phyloP scores from a whole-genome alignment of 2,888 invertebrate genomes.

The Branchinecta sandiegonensis region DNA sequence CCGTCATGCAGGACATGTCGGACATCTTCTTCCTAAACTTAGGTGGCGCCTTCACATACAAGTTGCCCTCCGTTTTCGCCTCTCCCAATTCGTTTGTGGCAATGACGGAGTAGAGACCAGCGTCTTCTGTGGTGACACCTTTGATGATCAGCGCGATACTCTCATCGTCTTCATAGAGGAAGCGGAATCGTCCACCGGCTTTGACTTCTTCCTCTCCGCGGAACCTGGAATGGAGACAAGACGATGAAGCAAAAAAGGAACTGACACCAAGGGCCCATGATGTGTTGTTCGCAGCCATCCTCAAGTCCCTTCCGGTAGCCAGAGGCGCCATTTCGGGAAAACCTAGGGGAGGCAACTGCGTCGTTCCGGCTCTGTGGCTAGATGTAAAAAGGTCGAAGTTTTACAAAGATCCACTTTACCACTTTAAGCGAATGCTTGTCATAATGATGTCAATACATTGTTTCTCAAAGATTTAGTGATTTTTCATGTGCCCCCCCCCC shows the following conservation, averaged over 20 bases:
- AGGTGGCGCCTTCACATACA: slow-evolving; percentile 68
- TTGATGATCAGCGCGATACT: slow-evolving; percentile 76
- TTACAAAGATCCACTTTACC: no score
- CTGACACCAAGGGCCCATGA: no score
- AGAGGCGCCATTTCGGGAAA: not conserved
- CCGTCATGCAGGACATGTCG: slow-evolving; percentile 54
- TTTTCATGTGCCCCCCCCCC: no score
- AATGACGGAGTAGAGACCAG: slow-evolving; percentile 60
- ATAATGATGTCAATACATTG: no score
- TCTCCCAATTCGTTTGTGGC: slow-evolving; percentile 72
- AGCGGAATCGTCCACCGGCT: slow-evolving; percentile 57
- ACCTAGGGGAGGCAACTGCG: not conserved
- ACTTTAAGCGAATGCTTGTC: no score
- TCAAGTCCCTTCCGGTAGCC: no score
- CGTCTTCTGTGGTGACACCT: slow-evolving; percentile 62
- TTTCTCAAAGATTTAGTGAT: no score
- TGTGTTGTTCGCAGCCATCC: no score
- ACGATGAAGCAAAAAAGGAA: no score
- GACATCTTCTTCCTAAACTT: slow-evolving; percentile 65
- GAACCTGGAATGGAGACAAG: slow-evolving; percentile 26
- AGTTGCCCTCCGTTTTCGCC: slow-evolving; percentile 54
- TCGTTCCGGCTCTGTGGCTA: no score
- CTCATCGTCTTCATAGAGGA: slow-evolving; percentile 77
- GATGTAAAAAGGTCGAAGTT: no score
- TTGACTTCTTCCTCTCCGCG: slow-evolving; percentile 59